A percentile compares a stretch with the other conserved stretches of the same genome.
These are phyloP conservation scores for Trimorus sp. DNA, from an alignment of 2,888 invertebrate species.

Conservation along the genomic window DNA sequence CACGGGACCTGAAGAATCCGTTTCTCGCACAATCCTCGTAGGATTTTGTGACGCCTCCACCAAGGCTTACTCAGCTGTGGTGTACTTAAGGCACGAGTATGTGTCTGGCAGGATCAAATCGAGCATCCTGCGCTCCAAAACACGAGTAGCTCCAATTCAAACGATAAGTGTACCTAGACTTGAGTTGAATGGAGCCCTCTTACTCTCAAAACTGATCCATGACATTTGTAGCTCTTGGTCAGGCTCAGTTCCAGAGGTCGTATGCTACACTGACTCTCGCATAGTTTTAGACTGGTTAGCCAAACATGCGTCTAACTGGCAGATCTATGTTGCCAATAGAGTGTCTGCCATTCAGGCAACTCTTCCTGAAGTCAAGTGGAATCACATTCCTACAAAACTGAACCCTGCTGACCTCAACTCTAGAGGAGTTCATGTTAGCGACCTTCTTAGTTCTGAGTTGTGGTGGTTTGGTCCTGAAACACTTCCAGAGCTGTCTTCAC, in stretches of 20 bases:
- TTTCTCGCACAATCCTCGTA: background rate
- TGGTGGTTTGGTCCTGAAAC: background rate
- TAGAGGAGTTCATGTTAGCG: background rate
- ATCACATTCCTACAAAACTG: too few relatives aligned
- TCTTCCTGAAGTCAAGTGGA: too few relatives aligned
- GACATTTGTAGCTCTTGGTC: background rate
- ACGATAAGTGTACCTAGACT: background rate
- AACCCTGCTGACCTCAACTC: background rate
- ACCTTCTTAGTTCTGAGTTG: background rate
- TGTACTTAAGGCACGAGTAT: background rate
- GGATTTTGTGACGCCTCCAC: slow-evolving; percentile 11
- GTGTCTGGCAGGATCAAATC: background rate
- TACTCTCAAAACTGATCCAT: background rate
- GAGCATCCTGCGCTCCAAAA: background rate
- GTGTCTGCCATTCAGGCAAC: too few relatives aligned
- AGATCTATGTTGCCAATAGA: too few relatives aligned
- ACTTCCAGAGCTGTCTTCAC: background rate
- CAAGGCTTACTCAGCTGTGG: slow-evolving; percentile 1
- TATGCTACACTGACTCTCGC: background rate
- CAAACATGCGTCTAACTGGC: too few relatives aligned
- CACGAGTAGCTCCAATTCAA: slow-evolving; percentile 5
- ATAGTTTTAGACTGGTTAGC: too few relatives aligned
- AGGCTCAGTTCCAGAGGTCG: background rate
- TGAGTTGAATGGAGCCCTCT: background rate
- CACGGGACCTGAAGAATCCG: background rate